Evolutionary conservation across 2,113 vertebrate species (phyloP), one percentile per base, ranked within the genome.

Genomic region (Pollachius pollachius): DNA sequence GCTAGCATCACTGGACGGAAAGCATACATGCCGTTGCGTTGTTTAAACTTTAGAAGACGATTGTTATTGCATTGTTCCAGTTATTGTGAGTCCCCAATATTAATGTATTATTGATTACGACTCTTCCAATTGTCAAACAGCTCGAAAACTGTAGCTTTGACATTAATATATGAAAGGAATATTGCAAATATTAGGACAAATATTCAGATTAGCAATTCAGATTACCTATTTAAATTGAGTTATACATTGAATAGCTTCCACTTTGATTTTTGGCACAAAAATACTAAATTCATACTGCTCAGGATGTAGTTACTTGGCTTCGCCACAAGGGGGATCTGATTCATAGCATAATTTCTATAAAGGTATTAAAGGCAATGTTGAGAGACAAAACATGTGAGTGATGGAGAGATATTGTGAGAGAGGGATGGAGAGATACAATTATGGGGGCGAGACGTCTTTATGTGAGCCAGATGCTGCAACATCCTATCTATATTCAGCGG

Each of bases 291-390:
- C 54, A 56, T 3, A 16, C 15, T 41, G 13, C 54, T 71, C 37
- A 41, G 8, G 65, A 18, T 88, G 87, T 71, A 67, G 70, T 84
- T 67, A 27, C 71, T 1, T 0, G 0, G 41, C 15, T 52, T 23
- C n/a, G 34, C 88, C 90, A 91, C 89, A 79, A 85, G 90, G 89
- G 64, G 89, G 90, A 82, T 59, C 64, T 63, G 71, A 65, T 76
- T 67, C 62, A 65, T 71, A 69, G n/a, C 27, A 15, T 11, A 58
- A 23, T 23, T 48, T 15, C 48, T 30, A 72, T 15, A 17, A 57
- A 72, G 61, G 58, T 71, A 3, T 4, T 16, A 73, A 68, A 57
- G 37, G 62, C 62, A 67, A 41, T 41, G 37, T 41, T 11, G 11
- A 41, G 37, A 41, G 21, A 56, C 64, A 4, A n/a, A 64, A 41